Conservation (phyloP, 1,140 invertebrate genomes). For the Popillia japonica region DNA sequence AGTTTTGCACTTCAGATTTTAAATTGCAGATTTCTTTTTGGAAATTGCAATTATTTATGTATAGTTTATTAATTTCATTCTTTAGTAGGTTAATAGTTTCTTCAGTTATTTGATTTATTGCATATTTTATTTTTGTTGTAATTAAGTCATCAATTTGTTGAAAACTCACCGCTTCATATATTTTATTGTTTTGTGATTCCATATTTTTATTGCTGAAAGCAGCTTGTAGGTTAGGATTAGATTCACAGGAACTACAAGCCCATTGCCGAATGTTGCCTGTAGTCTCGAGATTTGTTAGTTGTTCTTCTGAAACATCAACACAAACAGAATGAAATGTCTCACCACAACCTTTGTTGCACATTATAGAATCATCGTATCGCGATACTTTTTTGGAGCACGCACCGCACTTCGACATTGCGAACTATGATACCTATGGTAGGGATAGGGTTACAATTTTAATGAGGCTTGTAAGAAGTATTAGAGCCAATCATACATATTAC, state of each 20-base stretch:
- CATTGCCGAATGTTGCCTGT: not conserved
- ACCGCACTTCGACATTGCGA: too few species aligned
- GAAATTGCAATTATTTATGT: not conserved
- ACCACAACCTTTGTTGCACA: not conserved
- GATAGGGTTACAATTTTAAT: too few species aligned
- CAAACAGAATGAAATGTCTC: not conserved
- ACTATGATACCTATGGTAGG: too few species aligned
- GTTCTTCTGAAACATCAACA: conserved; percentile 8
- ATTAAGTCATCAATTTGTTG: not conserved
- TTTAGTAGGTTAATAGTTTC: not conserved
- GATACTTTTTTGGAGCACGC: not conserved
- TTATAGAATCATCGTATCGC: not conserved
- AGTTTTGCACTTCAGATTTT: not conserved
- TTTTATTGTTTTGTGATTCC: not conserved
- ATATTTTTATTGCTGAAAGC: not conserved
- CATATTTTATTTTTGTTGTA: conserved; percentile 9
- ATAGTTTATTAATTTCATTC: not conserved
- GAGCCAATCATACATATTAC: too few species aligned
- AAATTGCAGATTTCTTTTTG: conserved; percentile 12
- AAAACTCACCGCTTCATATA: not conserved
- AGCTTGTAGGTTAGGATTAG: not conserved
- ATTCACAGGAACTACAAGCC: not conserved
- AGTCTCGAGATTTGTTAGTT: not conserved
- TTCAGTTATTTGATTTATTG: conserved; percentile 3
- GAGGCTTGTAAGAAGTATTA: too few species aligned